Evolutionary conservation across 2,888 invertebrate genomes (phyloP), one percentile per base, ranked within the genome.

Genomic region (Ditula angustiorana): DNA sequence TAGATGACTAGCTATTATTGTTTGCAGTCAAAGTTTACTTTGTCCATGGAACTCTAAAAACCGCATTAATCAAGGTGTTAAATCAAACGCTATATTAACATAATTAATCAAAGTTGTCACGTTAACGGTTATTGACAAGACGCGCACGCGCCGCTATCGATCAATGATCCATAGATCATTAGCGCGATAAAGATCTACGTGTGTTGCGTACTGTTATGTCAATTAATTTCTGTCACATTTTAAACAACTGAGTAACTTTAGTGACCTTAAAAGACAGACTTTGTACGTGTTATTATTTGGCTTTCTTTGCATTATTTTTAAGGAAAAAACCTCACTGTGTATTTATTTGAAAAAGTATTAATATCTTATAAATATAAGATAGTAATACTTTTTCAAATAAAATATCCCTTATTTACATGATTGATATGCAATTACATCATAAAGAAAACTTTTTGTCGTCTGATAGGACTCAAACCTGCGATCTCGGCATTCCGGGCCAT

Each of bases 81-180:
- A 59, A 46, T 28, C 58, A 28, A 59, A 64, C 59, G 58, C 52
- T 52, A 19, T 46, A 64, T 46, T 64, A 66, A 26, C 63, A 60
- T 64, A 64, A 67, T 67, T 56, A 67, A 64, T 67, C 63, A 64
- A 67, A 56, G 59, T 52, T 64, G 67, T 64, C 67, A 59, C 64
- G 41, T 56, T 67, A 67, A 67, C 67, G 67, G 67, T 67, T 50
- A 64, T 50, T 64, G 67, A 55, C 67, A 56, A 53, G 44, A 26
- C 49, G 33, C 52, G 49, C 63, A 46, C 58, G 63, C 62, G 58
- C 53, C 28, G 53, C 62, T 47, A 67, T 67, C 58, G 64, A 67
- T 67, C 64, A 67, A 64, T 64, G 67, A 64, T 64, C 67, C 50
- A 56, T 64, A 59, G 59, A 64, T 60, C 60, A 67, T 67, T 67